Percentiles rank a stretch among this genome's conserved stretches.
Conservation (phyloP, 2,888 invertebrate species). For the Cosmorhoe ocellata region DNA sequence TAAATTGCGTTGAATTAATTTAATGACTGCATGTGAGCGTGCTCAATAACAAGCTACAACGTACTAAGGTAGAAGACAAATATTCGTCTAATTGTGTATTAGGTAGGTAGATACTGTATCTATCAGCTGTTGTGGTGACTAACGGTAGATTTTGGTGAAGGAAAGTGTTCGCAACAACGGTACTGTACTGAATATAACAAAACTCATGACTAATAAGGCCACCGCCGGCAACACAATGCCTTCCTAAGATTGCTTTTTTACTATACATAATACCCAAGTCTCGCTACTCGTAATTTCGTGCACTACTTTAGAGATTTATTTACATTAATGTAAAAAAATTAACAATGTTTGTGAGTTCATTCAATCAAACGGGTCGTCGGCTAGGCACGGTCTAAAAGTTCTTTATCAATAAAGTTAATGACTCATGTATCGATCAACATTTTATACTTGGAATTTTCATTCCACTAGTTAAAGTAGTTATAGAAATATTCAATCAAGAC, state of each 20-base stretch:
- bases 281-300: slow-evolving; percentile 19
- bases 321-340: slow-evolving; percentile 1
- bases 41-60: slow-evolving; percentile 27
- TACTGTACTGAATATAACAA: slow-evolving; percentile 64
- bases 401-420: slow-evolving; percentile 6
- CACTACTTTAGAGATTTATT: slow-evolving; percentile 19
- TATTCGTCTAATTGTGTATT: slow-evolving; percentile 33
- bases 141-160: slow-evolving; percentile 42
- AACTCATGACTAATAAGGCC: slow-evolving; percentile 60
- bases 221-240: slow-evolving; percentile 38
- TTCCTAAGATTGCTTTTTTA: slow-evolving; percentile 27
- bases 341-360: slow-evolving; percentile 6
- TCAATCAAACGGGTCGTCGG: slow-evolving; percentile 6
- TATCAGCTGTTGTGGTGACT: slow-evolving; percentile 36
- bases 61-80: slow-evolving; percentile 31
- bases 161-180: slow-evolving; percentile 71
- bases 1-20: slow-evolving; percentile 25
- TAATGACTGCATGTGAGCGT: slow-evolving; percentile 23
- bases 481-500: too few relatives aligned
- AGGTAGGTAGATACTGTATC: slow-evolving; percentile 1
- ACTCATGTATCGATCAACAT: neutral
- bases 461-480: too few relatives aligned
- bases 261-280: slow-evolving; percentile 12
- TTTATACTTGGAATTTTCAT: too few relatives aligned
- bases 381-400: slow-evolving; percentile 8